phyloP scores from a whole-genome alignment of 2,888 invertebrate species.

The Cerastis rubricosa region DNA sequence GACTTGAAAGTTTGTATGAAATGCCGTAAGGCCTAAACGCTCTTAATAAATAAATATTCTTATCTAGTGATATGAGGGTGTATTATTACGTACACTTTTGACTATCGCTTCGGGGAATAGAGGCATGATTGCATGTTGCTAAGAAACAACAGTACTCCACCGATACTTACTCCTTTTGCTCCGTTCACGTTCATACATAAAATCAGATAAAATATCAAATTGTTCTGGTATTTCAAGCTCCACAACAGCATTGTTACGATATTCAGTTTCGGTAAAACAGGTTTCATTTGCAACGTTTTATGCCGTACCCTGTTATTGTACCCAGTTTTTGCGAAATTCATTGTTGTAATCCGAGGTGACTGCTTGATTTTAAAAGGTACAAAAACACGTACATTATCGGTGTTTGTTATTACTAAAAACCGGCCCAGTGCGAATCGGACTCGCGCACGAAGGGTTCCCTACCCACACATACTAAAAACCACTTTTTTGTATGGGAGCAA shows the following conservation, averaged over 20 bases:
- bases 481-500: too few species aligned
- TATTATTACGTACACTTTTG: neutral
- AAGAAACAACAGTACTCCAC: neutral
- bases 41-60: too few species aligned
- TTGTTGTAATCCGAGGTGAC: neutral
- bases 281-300: slow-evolving; percentile 9
- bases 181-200: neutral
- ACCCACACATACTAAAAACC: too few species aligned
- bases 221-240: neutral
- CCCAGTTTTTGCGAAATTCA: neutral
- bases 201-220: neutral
- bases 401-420: too few species aligned
- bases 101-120: neutral
- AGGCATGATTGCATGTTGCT: neutral
- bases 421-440: too few species aligned
- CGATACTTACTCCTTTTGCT: neutral
- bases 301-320: neutral
- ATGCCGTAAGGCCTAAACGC: too few species aligned
- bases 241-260: neutral
- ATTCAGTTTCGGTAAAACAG: neutral
- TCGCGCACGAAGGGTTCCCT: too few species aligned
- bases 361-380: neutral
- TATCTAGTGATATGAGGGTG: neutral
- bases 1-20: too few species aligned
- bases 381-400: neutral